These are phyloP conservation scores for Halichoerus grypus DNA, from an alignment of 2,113 vertebrate genomes.

Conservation along the genomic window DNA sequence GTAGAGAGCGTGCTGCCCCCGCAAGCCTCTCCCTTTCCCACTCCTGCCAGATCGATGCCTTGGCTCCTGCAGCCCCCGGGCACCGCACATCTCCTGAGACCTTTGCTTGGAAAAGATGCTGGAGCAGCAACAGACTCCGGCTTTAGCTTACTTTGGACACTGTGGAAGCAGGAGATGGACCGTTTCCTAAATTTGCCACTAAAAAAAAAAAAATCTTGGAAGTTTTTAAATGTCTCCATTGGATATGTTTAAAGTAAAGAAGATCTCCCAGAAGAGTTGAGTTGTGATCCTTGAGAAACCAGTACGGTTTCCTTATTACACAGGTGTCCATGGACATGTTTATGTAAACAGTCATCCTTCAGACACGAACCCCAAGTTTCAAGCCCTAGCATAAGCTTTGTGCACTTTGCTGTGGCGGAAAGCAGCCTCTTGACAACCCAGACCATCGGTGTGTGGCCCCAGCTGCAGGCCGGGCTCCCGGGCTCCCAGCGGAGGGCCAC, in stretches of 20 bases:
- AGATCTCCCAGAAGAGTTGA: not conserved
- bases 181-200: not conserved
- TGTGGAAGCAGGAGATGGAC: not conserved
- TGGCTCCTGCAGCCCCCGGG: rapidly evolving
- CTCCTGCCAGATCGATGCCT: rapidly evolving
- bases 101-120: not conserved
- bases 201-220: no score
- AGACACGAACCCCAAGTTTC: not conserved
- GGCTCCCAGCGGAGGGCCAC: rapidly evolving
- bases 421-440: not conserved
- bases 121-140: rapidly evolving
- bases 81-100: rapidly evolving
- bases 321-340: not conserved
- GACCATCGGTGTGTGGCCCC: rapidly evolving
- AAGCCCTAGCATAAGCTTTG: not conserved
- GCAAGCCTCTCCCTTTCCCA: rapidly evolving
- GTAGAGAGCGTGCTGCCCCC: rapidly evolving
- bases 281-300: not conserved
- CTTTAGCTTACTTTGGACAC: rapidly evolving
- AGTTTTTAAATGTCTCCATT: not conserved
- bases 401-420: no score
- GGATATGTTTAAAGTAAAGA: not conserved
- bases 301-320: rapidly evolving
- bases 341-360: no score
- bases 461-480: rapidly evolving